Evolutionary conservation across 2,888 invertebrate species (phyloP).

Genomic region (Heteromurus nitidus): DNA sequence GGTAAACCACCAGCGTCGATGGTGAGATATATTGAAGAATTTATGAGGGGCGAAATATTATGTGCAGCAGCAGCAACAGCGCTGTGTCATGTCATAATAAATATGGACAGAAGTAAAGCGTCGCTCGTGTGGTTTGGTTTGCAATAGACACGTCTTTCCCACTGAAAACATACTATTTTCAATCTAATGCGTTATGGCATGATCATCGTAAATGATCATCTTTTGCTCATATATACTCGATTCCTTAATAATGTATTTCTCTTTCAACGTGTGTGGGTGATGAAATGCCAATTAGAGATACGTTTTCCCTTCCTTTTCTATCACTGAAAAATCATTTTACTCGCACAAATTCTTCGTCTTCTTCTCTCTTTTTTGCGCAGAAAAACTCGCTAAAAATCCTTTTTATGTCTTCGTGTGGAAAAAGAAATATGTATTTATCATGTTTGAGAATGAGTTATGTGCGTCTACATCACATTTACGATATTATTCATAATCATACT

Average conservation of each 20-base stretch:
- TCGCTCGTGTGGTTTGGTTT: conserved; percentile 10
- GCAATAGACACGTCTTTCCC: background rate
- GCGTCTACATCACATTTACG: conserved; percentile 6
- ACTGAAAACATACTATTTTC: background rate
- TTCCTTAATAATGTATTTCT: conserved; percentile 37
- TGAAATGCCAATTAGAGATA: conserved; percentile 66
- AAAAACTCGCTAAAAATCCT: no score
- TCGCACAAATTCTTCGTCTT: conserved; percentile 28
- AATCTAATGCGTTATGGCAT: conserved; percentile 13
- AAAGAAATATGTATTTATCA: conserved; percentile 16
- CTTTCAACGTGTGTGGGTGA: conserved; percentile 66
- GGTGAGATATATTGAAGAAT: conserved; percentile 59
- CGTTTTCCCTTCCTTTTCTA: conserved; percentile 35
- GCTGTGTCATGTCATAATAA: conserved; percentile 57
- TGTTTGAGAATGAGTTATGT: conserved; percentile 42
- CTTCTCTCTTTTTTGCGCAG: background rate
- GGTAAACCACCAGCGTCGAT: conserved; percentile 67
- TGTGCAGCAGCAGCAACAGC: conserved; percentile 32
- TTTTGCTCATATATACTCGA: conserved; percentile 1
- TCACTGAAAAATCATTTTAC: conserved; percentile 48
- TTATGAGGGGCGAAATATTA: conserved; percentile 61
- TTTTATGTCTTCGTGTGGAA: background rate
- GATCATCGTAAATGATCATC: conserved; percentile 37
- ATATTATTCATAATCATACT: background rate
- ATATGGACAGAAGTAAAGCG: conserved; percentile 34